These are phyloP conservation scores for Pygmarrhopalites habei DNA, from an alignment of 1,140 invertebrate species.

Conservation along the genomic window DNA sequence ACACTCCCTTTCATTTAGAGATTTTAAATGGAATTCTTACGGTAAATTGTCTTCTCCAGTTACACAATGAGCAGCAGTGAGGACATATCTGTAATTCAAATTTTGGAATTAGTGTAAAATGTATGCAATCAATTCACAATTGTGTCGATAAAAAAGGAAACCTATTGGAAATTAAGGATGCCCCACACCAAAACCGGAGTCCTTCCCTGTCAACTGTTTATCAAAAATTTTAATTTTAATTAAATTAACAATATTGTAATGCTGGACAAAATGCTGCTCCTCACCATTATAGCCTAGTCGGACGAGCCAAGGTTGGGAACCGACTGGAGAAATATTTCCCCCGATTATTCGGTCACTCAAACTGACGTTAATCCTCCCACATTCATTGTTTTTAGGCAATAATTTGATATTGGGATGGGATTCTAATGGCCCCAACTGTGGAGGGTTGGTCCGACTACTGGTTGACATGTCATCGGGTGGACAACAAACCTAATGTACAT, in stretches of 20 bases:
- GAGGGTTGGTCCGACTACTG: background rate
- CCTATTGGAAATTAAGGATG: too few species aligned
- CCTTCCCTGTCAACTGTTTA: too few species aligned
- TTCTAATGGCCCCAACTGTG: background rate
- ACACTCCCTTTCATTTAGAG: too few species aligned
- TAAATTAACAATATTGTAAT: too few species aligned
- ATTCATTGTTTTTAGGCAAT: conserved; percentile 5
- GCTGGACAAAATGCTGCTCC: too few species aligned
- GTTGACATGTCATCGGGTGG: conserved; percentile 48
- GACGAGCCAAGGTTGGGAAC: conserved; percentile 16
- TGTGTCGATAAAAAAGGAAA: too few species aligned
- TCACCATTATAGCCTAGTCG: conserved; percentile 30
- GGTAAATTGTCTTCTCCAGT: conserved; percentile 7
- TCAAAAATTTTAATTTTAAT: too few species aligned
- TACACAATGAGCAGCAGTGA: conserved; percentile 26
- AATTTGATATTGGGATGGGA: conserved; percentile 3
- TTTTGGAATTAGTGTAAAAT: too few species aligned
- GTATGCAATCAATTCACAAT: too few species aligned
- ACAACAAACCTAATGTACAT: conserved; percentile 5
- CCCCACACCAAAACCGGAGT: too few species aligned
- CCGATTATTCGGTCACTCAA: conserved; percentile 16
- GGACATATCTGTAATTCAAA: conserved; percentile 20
- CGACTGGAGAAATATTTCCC: conserved; percentile 7
- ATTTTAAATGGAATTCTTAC: background rate
- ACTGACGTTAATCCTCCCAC: background rate